Evolutionary conservation across 2,113 vertebrate genomes (phyloP).

Genomic region (Rhombomys opimus): DNA sequence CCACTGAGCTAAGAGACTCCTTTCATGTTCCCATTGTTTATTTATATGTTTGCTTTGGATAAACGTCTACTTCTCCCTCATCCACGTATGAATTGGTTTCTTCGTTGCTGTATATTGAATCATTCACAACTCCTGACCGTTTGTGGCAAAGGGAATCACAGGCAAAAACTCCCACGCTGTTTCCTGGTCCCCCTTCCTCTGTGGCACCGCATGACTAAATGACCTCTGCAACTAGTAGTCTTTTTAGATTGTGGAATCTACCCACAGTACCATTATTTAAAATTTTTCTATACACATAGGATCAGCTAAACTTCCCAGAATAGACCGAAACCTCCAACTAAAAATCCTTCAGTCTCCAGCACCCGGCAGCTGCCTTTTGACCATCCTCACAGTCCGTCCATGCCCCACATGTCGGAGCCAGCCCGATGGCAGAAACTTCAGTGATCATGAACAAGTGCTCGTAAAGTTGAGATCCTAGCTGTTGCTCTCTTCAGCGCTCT

Average conservation of each 20-base stretch:
- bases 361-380: neutral
- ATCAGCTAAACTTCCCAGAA: conserved; percentile 2
- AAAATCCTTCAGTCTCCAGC: neutral
- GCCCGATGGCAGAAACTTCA: neutral
- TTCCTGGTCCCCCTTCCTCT: neutral
- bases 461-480: neutral
- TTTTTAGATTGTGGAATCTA: conserved; percentile 11
- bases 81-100: neutral
- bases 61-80: neutral
- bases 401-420: neutral
- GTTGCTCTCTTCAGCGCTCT: neutral
- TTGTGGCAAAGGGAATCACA: neutral
- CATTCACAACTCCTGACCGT: neutral
- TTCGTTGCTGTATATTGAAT: neutral
- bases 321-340: neutral
- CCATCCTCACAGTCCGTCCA: neutral
- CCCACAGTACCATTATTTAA: neutral
- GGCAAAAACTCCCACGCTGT: neutral
- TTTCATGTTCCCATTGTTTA: neutral
- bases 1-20: neutral
- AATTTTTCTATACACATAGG: neutral
- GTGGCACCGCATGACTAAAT: neutral
- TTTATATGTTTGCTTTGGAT: neutral
- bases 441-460: neutral
- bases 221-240: neutral